phyloP scores from a whole-genome alignment of 2,113 vertebrate genomes.

The Chinchilla lanigera region DNA sequence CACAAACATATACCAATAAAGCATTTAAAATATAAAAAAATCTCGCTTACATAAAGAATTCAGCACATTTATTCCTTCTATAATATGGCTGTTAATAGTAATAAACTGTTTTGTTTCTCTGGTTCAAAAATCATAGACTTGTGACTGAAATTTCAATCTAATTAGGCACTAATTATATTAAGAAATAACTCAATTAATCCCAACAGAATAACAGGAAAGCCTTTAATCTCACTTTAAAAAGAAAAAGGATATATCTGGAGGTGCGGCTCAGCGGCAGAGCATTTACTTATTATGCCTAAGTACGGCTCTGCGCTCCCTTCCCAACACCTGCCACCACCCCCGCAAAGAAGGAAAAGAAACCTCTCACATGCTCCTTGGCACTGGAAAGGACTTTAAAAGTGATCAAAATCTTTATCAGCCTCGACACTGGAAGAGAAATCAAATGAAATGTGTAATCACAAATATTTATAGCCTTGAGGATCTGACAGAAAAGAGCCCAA shows the following conservation, averaged over 20 bases:
- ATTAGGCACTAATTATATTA: not conserved
- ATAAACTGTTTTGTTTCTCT: not conserved
- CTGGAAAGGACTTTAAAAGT: not conserved
- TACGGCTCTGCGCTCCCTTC: not conserved
- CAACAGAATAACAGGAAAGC: not conserved
- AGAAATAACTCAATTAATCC: slow-evolving; percentile 23
- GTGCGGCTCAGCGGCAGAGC: not conserved
- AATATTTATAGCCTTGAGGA: not conserved
- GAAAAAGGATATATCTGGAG: not conserved
- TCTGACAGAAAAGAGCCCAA: not conserved
- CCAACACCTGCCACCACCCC: not conserved
- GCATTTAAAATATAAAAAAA: not conserved
- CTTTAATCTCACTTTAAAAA: not conserved
- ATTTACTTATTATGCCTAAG: not conserved
- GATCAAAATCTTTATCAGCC: not conserved
- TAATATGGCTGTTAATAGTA: not conserved
- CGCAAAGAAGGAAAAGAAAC: not conserved
- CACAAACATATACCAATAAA: too few species aligned
- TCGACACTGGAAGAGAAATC: not conserved
- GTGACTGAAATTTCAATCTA: slow-evolving; percentile 16
- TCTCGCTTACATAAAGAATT: not conserved
- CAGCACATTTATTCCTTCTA: not conserved
- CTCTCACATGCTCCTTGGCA: not conserved
- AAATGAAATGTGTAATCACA: not conserved
- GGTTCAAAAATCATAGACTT: slow-evolving; percentile 19